These are phyloP conservation scores for Mormyrus hasselquistii DNA, from an alignment of 2,797 vertebrate species.

Conservation along the genomic window DNA sequence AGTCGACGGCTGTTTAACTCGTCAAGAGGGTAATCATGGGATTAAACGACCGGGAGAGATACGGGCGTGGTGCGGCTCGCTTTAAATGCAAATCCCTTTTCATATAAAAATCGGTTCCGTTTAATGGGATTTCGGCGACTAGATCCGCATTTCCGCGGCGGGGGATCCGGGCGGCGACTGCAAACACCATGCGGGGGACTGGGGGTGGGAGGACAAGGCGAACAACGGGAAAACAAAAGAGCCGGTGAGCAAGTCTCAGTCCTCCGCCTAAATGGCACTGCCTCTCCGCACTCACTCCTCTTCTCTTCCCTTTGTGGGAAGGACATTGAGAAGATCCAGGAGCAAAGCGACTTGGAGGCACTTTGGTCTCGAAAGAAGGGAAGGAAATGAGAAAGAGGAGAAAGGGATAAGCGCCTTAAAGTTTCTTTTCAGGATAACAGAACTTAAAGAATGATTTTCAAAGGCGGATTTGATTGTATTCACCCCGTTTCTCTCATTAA, in stretches of 20 bases:
- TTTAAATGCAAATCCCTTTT: slow-evolving; percentile 26
- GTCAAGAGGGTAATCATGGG: slow-evolving; percentile 20
- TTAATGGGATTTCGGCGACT: slow-evolving; percentile 24
- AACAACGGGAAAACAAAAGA: neutral
- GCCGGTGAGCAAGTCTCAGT: neutral
- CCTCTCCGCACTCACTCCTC: neutral
- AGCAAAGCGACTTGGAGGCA: neutral
- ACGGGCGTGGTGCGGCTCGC: neutral
- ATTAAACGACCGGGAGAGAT: slow-evolving; percentile 21
- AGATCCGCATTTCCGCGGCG: slow-evolving; percentile 23
- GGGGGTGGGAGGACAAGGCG: neutral
- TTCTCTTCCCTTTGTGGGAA: neutral
- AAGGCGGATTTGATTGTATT: slow-evolving; percentile 21
- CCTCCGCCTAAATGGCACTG: neutral
- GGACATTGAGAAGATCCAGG: slow-evolving; percentile 14
- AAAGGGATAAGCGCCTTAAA: slow-evolving; percentile 24
- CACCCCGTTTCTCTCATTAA: neutral
- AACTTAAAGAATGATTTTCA: slow-evolving; percentile 33
- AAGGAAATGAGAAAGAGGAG: slow-evolving; percentile 7
- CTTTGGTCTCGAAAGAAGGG: neutral
- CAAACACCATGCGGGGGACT: neutral
- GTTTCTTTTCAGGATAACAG: slow-evolving; percentile 27
- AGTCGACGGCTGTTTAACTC: slow-evolving; percentile 19
- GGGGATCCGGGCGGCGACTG: neutral
- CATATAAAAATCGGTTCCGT: slow-evolving; percentile 26